Base-by-base conservation (phyloP, 2,797 vertebrate species). In the Poeciliopsis gracilis region DNA sequence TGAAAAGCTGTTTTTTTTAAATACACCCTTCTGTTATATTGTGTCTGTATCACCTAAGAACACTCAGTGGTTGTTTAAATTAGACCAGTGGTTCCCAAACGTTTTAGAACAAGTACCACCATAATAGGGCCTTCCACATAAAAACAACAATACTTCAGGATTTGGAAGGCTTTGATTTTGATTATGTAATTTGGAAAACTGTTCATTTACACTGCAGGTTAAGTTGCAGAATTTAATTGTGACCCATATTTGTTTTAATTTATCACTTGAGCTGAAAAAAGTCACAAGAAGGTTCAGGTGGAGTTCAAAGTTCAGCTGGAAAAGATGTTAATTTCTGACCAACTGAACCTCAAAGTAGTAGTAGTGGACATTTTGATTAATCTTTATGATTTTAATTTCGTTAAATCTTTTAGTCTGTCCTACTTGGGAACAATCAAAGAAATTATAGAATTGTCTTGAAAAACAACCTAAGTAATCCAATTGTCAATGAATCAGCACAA, bases 1-100 rank as follows among this genome's bases (percentile, higher is more conserved):
- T 49, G 55, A 88, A 89, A 84, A 87, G 77, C 89, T 87, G 85
- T 87, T n/a, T 55, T 88, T 86, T 43, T 43, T 10, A 1, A 84
- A 84, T 81, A 75, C 12, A 46, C 82, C 79, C 75, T 81, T 88
- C 78, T 30, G 59, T 84, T 77, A 84, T 83, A 78, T 76, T 70
- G 84, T 86, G 82, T 88, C 83, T 89, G 81, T 83, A 81, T 89
- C 87, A 84, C 84, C 80, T 43, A 76, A 91, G 90, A 86, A 89
- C 49, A 15, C 72, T 85, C 77, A 55, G 25, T 79, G 75, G 84
- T 92, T 84, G 36, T 84, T 76, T 76, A 77, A 38, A 86, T 72
- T 82, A 84, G 59, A 88, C 87, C 80, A 45, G 41, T 45, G 43
- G 67, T 43, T 67, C 63, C 41, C 63, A 67, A 41, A 67, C 11